A percentile compares a stretch with the other conserved stretches of the same genome.
These are phyloP conservation scores for Hucho hucho DNA, from an alignment of 2,113 vertebrate species.

Conservation along the genomic window DNA sequence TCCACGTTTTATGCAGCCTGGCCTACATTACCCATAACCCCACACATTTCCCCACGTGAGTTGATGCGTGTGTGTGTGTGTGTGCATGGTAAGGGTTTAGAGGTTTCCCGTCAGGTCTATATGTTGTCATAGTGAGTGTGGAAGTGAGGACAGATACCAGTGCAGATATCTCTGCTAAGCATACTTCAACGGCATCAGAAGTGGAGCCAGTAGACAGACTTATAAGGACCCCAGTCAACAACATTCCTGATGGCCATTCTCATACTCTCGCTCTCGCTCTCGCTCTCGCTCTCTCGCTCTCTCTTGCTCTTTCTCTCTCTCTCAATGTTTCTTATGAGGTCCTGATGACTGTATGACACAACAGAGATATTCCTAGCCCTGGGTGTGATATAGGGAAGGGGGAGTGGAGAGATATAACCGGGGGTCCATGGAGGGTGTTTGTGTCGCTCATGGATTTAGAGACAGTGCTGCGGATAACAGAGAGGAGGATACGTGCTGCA, in stretches of 20 bases:
- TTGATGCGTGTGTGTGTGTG: too few relatives aligned
- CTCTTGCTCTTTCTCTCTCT: background rate
- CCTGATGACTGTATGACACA: background rate
- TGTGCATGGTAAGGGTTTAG: too few relatives aligned
- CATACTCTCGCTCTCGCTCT: background rate
- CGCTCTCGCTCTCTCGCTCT: background rate
- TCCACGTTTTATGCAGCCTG: too few relatives aligned
- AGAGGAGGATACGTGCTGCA: slow-evolving; percentile 1
- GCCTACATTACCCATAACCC: too few relatives aligned
- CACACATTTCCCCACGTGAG: too few relatives aligned
- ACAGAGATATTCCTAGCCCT: background rate
- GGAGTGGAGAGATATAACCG: background rate
- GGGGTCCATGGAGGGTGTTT: background rate
- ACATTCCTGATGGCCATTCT: background rate
- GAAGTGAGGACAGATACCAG: too few relatives aligned
- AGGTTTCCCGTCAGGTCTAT: too few relatives aligned
- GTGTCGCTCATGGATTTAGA: background rate
- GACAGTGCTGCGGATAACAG: background rate
- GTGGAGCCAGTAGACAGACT: too few relatives aligned
- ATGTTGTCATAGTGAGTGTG: too few relatives aligned
- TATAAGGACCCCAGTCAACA: too few relatives aligned
- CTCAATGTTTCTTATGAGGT: background rate
- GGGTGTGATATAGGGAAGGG: background rate
- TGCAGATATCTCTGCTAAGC: too few relatives aligned
- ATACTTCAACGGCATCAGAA: too few relatives aligned